These are phyloP conservation scores for Zelostemma sp. DNA, from an alignment of 1,140 invertebrate species.

Conservation along the genomic window DNA sequence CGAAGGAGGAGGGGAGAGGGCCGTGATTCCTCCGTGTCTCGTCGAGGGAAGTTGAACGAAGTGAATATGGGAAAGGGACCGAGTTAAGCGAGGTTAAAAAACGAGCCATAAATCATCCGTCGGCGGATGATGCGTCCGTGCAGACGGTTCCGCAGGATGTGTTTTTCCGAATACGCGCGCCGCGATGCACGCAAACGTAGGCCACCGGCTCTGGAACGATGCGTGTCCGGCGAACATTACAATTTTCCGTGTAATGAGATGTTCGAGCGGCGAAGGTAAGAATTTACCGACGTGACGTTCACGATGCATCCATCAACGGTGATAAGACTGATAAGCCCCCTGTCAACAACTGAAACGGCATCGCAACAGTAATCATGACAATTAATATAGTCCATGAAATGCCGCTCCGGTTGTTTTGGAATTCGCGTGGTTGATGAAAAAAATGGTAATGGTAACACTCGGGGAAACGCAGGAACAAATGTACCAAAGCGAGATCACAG, in stretches of 20 bases:
- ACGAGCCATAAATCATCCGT: constrained; percentile 14
- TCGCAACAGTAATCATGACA: no score
- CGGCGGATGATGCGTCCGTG: constrained; percentile 11
- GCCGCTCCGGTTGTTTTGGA: no score
- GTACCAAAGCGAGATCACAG: not conserved
- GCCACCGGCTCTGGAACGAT: constrained; percentile 19
- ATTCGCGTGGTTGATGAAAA: no score
- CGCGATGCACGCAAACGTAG: constrained; percentile 1
- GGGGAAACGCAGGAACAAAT: no score
- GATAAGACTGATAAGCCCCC: constrained; percentile 36
- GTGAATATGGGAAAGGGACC: constrained; percentile 8
- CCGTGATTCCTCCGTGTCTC: constrained; percentile 37
- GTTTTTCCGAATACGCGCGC: constrained; percentile 24
- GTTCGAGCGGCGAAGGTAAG: constrained; percentile 5
- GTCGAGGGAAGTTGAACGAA: constrained; percentile 31
- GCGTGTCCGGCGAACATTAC: constrained; percentile 29
- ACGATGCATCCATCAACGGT: constrained; percentile 30
- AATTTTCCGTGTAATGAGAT: constrained; percentile 33
- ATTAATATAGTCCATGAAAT: no score
- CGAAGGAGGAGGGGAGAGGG: constrained; percentile 5
- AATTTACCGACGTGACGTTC: constrained; percentile 5
- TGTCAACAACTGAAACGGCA: constrained; percentile 29
- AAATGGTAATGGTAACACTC: no score
- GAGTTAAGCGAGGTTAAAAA: constrained; percentile 14
- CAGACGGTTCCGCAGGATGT: no score